A percentile compares a stretch with the other conserved stretches of the same genome.
Evolutionary conservation across 2,888 invertebrate genomes (phyloP).

Genomic region (Thymelicus sylvestris): DNA sequence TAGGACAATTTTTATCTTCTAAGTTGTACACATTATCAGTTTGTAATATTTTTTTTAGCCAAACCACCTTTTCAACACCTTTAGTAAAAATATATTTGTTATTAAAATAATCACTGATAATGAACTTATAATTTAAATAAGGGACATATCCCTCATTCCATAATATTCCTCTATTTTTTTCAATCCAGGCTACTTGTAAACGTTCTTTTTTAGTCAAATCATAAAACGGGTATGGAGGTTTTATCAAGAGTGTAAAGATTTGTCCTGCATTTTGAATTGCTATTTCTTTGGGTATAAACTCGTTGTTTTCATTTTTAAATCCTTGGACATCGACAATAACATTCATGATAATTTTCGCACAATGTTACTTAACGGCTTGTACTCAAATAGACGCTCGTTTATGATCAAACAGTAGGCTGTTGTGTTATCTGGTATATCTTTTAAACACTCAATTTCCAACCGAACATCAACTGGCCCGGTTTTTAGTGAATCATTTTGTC

Average conservation of each 20-base stretch:
- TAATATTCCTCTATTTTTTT: constrained; percentile 11
- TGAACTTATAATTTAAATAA: constrained; percentile 1
- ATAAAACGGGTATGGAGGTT: constrained; percentile 20
- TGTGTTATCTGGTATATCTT: constrained; percentile 40
- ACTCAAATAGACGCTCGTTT: neutral
- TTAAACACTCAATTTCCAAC: constrained; percentile 45
- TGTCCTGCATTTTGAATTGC: constrained; percentile 33
- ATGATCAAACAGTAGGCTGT: constrained; percentile 3
- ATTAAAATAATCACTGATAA: neutral
- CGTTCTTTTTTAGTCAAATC: constrained; percentile 7
- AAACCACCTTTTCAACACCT: constrained; percentile 12
- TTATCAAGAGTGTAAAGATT: constrained; percentile 2
- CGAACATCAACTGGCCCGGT: constrained; percentile 47
- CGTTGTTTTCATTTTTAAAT: constrained; percentile 38
- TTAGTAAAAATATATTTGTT: constrained; percentile 7
- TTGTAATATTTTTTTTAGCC: constrained; percentile 13
- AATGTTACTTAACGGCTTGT: constrained; percentile 7
- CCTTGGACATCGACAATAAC: constrained; percentile 40
- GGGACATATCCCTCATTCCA: constrained; percentile 19
- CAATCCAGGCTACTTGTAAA: constrained; percentile 11
- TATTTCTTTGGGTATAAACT: constrained; percentile 43
- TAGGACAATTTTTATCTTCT: constrained; percentile 2
- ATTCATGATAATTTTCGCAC: constrained; percentile 43
- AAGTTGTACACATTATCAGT: constrained; percentile 8
- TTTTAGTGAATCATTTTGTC: constrained; percentile 46